Conservation (phyloP, 1,140 invertebrate species). For the Drosophila cardini region DNA sequence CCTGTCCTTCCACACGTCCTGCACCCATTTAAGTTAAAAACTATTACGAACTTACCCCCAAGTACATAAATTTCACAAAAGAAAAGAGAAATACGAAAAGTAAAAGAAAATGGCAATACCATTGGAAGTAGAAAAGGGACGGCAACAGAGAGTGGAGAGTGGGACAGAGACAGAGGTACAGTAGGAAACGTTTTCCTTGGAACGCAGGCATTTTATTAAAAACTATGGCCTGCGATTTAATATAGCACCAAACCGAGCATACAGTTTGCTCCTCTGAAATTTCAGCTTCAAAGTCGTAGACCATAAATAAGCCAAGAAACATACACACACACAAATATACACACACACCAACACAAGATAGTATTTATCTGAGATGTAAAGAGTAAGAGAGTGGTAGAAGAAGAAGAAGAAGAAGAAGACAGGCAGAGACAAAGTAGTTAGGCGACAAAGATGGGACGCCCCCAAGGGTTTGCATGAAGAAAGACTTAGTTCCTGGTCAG, state of each 20-base stretch:
- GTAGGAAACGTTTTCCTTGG: conserved; percentile 16
- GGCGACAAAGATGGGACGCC: conserved; percentile 33
- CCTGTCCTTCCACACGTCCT: conserved; percentile 7
- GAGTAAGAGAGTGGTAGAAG: not conserved
- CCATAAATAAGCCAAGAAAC: conserved; percentile 68
- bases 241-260: conserved; percentile 56
- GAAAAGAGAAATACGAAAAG: conserved; percentile 10
- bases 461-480: not conserved
- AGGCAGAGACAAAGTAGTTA: conserved; percentile 50
- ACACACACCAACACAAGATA: conserved; percentile 48
- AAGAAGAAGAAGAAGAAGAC: not conserved
- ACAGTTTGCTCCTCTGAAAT: conserved; percentile 30
- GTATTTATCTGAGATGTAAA: conserved; percentile 31
- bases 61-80: conserved; percentile 71
- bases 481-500: conserved; percentile 22
- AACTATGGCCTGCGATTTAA: conserved; percentile 73
- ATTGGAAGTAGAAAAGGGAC: not conserved
- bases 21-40: conserved; percentile 75
- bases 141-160: not conserved
- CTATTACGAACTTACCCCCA: conserved; percentile 69
- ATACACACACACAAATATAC: conserved; percentile 53
- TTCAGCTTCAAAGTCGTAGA: conserved; percentile 53
- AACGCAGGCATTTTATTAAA: conserved; percentile 73
- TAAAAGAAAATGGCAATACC: conserved; percentile 8
- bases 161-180: conserved; percentile 5